These are phyloP conservation scores for Drosophila kikkawai DNA, from an alignment of 1,140 invertebrate species.

Conservation along the genomic window DNA sequence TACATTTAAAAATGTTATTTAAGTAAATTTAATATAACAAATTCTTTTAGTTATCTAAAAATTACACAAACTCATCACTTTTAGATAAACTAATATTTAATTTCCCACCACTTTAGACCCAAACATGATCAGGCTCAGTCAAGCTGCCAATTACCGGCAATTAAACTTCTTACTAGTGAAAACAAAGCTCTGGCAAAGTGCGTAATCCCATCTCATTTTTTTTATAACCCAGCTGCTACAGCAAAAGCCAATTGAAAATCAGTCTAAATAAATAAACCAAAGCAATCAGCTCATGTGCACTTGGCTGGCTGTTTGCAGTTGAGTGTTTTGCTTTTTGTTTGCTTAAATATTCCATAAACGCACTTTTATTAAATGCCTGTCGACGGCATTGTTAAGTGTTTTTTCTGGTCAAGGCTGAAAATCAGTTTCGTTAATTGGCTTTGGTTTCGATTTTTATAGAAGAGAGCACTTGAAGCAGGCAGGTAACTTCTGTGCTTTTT, in stretches of 20 bases:
- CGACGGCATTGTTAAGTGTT: conserved; percentile 41
- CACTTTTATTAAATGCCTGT: conserved; percentile 67
- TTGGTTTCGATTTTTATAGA: conserved; percentile 45
- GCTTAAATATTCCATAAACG: conserved; percentile 67
- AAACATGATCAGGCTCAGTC: conserved; percentile 9
- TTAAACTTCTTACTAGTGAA: conserved; percentile 5
- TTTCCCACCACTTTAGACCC: background rate
- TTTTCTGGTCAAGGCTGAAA: conserved; percentile 63
- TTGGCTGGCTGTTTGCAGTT: background rate
- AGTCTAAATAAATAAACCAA: conserved; percentile 45
- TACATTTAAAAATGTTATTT: background rate
- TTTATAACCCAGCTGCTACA: conserved; percentile 27
- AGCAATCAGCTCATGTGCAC: conserved; percentile 49
- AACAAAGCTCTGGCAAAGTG: conserved; percentile 10
- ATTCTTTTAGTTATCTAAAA: background rate
- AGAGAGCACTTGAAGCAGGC: conserved; percentile 22
- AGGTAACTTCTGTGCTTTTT: conserved; percentile 13
- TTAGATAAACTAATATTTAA: no score
- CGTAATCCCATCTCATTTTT: background rate
- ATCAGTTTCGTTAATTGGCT: conserved; percentile 59
- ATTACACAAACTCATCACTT: background rate
- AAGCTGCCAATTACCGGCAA: conserved; percentile 13
- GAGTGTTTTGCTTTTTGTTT: conserved; percentile 36
- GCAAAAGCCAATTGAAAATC: conserved; percentile 40
- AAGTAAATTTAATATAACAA: background rate